Percentiles rank a stretch among this genome's conserved stretches.
These are phyloP conservation scores for Alca torda DNA, from an alignment of 2,797 vertebrate species.

Conservation along the genomic window DNA sequence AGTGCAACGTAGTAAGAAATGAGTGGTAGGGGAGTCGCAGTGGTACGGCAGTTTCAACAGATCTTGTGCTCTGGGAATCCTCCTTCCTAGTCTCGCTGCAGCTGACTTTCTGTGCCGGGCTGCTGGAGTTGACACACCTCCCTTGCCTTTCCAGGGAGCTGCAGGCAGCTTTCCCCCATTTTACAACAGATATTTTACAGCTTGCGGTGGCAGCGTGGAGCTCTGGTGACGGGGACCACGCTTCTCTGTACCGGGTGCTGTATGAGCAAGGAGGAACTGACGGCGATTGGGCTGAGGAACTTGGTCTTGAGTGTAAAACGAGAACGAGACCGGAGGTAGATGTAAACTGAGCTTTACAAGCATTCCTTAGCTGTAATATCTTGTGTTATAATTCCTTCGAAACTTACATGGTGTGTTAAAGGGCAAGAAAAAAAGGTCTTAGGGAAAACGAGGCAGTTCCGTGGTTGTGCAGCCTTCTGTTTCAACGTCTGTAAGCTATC, in stretches of 20 bases:
- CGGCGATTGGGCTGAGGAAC: fast-evolving
- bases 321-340: too few species aligned
- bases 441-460: fast-evolving
- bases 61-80: not conserved
- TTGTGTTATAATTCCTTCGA: not conserved
- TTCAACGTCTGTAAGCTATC: fast-evolving
- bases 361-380: not conserved
- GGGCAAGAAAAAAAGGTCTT: not conserved
- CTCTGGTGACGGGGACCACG: not conserved
- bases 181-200: fast-evolving
- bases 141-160: not conserved
- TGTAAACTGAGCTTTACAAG: not conserved
- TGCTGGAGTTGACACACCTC: not conserved
- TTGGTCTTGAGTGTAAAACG: not conserved
- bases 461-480: not conserved
- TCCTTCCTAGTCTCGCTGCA: fast-evolving
- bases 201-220: not conserved
- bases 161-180: not conserved
- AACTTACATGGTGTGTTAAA: fast-evolving
- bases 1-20: fast-evolving
- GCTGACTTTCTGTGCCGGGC: fast-evolving
- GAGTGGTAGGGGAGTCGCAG: not conserved
- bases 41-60: not conserved
- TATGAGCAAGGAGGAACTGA: fast-evolving
- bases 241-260: not conserved